Evolutionary conservation across 2,888 invertebrate species (phyloP), one percentile per base, ranked within the genome.

Genomic region (Galerucella pusilla): DNA sequence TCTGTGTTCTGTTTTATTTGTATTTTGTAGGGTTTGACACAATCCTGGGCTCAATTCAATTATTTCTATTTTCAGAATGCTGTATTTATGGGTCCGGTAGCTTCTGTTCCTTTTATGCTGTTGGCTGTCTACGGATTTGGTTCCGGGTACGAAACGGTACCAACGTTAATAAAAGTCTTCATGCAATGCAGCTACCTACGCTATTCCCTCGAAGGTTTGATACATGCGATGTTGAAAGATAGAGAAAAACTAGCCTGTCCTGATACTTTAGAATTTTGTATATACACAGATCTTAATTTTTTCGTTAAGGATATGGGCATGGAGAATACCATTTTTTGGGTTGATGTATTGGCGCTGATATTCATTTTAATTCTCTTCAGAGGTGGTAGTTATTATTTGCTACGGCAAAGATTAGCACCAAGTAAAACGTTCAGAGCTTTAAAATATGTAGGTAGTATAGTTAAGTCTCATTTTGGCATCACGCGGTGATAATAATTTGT

Each of bases 111-210:
- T 0, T 89, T 98, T 12, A 95, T 98, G 91, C 87, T 98, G 73
- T 90, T 97, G 67, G 94, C 97, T 6, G 94, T 94, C 0, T 94
- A 95, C 84, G 95, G 97, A 46, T 93, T 97, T 83, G 97, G 97
- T 6, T 93, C 92, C 75, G 95, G 94, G 1, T 89, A 90, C 80
- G 88, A 89, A 68, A 86, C 84, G 68, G 89, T 90, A 0, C 92
- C 94, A 0, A 90, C 94, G 25, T 94, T 97, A 0, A 93, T 97
- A 86, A 91, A 92, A 79, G 88, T 97, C 83, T 89, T 95, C 0
- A 93, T 97, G 89, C 94, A 95, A 79, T 90, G 94, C 70, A 97
- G 96, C 75, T 97, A 94, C 86, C 90, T 97, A 73, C 91, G 96
- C 11, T 92, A 86, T 67, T 83, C 84, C 49, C 73, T 87, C 76